phyloP scores from a whole-genome alignment of 2,113 vertebrate genomes.

The Semnornis frantzii region DNA sequence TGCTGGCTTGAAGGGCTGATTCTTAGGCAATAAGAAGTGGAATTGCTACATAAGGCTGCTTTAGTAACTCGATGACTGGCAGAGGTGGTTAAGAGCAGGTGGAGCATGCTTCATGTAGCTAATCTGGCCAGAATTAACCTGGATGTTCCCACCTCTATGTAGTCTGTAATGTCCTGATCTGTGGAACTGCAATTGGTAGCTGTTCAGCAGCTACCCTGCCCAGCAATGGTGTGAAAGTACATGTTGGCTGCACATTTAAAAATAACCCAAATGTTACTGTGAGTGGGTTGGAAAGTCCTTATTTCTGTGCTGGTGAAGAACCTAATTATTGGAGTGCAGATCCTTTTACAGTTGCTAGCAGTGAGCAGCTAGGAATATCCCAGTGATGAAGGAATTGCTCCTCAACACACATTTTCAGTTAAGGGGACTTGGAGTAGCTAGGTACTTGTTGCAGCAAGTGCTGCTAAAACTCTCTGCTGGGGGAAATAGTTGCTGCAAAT shows the following conservation, averaged over 20 bases:
- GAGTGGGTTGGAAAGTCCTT: neutral
- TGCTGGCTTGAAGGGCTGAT: neutral
- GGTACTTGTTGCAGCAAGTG: neutral
- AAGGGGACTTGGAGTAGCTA: neutral
- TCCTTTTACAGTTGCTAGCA: neutral
- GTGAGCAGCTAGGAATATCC: neutral
- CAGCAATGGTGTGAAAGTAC: neutral
- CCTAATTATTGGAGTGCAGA: neutral
- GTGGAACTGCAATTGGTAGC: neutral
- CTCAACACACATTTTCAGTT: neutral
- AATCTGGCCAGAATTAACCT: neutral
- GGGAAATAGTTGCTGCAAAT: neutral
- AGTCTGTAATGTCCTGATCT: neutral
- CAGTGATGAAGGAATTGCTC: neutral
- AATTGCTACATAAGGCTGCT: neutral
- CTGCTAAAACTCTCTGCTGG: neutral
- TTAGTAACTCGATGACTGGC: neutral
- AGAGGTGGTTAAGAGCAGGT: neutral
- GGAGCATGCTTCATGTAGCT: neutral
- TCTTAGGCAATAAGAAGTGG: neutral
- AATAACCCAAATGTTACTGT: neutral
- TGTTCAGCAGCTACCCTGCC: neutral
- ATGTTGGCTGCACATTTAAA: fast-evolving
- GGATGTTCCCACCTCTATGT: neutral
- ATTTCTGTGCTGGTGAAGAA: neutral